These are phyloP conservation scores for Drosophila subquinaria DNA, from an alignment of 2,888 invertebrate species.

Conservation along the genomic window DNA sequence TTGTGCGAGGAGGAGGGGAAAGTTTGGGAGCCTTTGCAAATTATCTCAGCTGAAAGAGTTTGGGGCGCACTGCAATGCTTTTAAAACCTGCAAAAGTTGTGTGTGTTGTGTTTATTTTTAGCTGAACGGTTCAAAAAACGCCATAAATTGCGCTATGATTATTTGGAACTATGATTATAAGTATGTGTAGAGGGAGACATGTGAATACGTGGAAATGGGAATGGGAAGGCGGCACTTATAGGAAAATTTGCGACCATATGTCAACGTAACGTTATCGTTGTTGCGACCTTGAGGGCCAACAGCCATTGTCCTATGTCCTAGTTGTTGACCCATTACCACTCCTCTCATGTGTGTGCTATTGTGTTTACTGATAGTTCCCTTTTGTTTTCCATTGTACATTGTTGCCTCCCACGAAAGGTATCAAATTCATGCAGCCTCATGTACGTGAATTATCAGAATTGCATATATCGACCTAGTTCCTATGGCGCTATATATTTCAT, in stretches of 20 bases:
- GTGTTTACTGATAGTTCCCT: background rate
- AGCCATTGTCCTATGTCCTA: slow-evolving; percentile 52
- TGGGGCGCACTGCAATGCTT: slow-evolving; percentile 14
- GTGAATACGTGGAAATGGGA: background rate
- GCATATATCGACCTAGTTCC: too few relatives aligned
- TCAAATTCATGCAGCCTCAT: background rate
- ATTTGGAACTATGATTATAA: slow-evolving; percentile 12
- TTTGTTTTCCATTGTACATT: background rate
- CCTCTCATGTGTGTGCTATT: background rate
- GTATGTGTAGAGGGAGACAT: background rate
- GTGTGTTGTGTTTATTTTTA: slow-evolving; percentile 47
- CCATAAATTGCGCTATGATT: slow-evolving; percentile 27
- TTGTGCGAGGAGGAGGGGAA: background rate
- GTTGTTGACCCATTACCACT: background rate
- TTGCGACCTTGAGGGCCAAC: slow-evolving; percentile 48
- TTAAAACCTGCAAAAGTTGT: slow-evolving; percentile 24
- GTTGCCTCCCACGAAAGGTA: background rate
- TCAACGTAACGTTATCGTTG: slow-evolving; percentile 21
- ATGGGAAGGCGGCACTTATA: slow-evolving; percentile 18
- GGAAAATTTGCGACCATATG: slow-evolving; percentile 44
- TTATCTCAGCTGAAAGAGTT: slow-evolving; percentile 24
- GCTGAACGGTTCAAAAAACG: slow-evolving; percentile 15
- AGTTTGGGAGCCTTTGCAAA: background rate
- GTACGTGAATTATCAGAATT: too few relatives aligned
- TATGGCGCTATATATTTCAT: too few relatives aligned